Conservation (phyloP, 2,797 vertebrate species). For the Parauchenoglanis punctatus region DNA sequence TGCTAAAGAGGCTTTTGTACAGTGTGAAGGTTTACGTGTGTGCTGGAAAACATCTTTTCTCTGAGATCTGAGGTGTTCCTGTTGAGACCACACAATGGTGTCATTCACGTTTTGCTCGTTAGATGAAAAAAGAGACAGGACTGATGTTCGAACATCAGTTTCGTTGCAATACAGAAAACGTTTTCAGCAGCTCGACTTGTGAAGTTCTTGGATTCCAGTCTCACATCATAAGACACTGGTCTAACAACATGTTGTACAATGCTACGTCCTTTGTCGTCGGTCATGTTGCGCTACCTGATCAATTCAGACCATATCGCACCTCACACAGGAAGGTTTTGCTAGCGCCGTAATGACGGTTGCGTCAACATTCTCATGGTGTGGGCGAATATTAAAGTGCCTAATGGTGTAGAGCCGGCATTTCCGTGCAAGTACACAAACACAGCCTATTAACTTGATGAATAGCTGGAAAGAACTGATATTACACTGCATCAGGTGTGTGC, state of each 20-base stretch:
- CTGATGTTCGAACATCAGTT: neutral
- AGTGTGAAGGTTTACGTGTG: neutral
- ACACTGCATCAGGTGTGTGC: neutral
- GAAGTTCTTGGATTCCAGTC: neutral
- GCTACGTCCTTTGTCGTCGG: neutral
- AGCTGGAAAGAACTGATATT: neutral
- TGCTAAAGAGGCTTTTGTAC: neutral
- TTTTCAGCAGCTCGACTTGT: neutral
- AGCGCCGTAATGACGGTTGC: neutral
- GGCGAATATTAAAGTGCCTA: neutral
- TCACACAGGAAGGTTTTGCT: neutral
- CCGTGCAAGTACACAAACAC: neutral
- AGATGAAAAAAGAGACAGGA: neutral
- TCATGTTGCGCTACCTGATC: neutral
- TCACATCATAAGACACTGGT: neutral
- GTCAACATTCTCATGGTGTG: neutral
- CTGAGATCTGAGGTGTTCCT: neutral
- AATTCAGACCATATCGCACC: neutral
- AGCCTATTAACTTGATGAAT: conserved; percentile 5
- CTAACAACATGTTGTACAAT: neutral
- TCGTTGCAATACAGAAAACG: neutral
- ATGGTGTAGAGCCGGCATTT: neutral
- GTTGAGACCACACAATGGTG: neutral
- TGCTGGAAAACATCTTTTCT: neutral
- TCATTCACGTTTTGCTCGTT: neutral